Percentiles rank a stretch among this genome's conserved stretches.
Conservation (phyloP, 2,888 invertebrate species). For the Nephrotoma flavescens region DNA sequence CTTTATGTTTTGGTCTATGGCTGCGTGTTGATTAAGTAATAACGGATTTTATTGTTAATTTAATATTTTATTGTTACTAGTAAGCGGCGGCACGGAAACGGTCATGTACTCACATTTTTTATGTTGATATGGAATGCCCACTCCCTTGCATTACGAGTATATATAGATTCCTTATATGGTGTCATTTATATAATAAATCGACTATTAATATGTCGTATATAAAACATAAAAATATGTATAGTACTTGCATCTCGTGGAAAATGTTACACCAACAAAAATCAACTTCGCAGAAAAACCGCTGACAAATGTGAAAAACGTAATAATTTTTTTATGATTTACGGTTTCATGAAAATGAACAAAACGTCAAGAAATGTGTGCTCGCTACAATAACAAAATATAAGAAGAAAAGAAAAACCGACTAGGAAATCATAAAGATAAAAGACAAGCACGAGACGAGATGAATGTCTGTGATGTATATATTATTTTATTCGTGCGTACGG, state of each 20-base stretch:
- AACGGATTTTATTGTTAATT: background rate
- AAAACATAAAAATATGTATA: background rate
- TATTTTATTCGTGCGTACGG: too few relatives aligned
- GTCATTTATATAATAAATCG: background rate
- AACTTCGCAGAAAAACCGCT: background rate
- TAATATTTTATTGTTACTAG: background rate
- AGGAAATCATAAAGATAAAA: background rate
- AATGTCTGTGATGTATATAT: too few relatives aligned
- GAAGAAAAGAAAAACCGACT: background rate
- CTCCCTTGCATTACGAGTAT: background rate
- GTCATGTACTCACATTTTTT: background rate
- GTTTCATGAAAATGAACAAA: background rate
- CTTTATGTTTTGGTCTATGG: background rate
- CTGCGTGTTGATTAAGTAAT: background rate
- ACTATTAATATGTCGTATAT: too few relatives aligned
- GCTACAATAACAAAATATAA: background rate
- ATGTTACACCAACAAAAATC: background rate
- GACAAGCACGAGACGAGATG: background rate
- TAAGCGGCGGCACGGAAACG: background rate
- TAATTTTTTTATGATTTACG: background rate
- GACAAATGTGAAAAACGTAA: background rate
- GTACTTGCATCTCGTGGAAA: background rate
- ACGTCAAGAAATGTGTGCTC: background rate
- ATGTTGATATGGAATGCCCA: background rate
- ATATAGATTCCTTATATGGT: background rate